Conservation (phyloP, 2,113 vertebrate species). For the Gorsachius goisagi region DNA sequence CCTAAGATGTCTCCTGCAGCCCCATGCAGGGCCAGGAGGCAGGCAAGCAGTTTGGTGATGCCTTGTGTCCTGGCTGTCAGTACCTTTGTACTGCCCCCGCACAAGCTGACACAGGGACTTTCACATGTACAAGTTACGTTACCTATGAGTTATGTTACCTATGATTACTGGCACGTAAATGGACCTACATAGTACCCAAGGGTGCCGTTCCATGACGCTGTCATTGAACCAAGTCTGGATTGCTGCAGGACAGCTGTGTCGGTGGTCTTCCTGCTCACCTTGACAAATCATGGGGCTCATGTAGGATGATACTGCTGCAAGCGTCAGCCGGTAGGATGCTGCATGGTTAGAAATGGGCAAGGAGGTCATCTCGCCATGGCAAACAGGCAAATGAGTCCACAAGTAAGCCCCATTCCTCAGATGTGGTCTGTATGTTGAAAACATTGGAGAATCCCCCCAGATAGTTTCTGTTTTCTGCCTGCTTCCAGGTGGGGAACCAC, state of each 20-base stretch:
- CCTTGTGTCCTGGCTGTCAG: background rate
- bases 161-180: accelerated
- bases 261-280: background rate
- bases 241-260: background rate
- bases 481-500: background rate
- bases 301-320: accelerated
- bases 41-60: accelerated
- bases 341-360: background rate
- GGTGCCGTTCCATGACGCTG: accelerated
- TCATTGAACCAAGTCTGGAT: background rate
- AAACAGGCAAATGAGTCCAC: background rate
- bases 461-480: background rate
- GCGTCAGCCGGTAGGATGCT: background rate
- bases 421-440: background rate
- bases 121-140: accelerated
- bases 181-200: accelerated
- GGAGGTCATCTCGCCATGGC: background rate
- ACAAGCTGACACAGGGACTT: accelerated
- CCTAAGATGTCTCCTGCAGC: accelerated
- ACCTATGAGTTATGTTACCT: too few species aligned
- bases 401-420: background rate
- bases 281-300: accelerated
- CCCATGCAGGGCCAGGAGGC: accelerated
- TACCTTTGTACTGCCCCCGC: too few species aligned
- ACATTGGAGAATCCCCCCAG: background rate